Conservation (phyloP, 1,140 invertebrate genomes). For the Panagrolaimus sp. region DNA sequence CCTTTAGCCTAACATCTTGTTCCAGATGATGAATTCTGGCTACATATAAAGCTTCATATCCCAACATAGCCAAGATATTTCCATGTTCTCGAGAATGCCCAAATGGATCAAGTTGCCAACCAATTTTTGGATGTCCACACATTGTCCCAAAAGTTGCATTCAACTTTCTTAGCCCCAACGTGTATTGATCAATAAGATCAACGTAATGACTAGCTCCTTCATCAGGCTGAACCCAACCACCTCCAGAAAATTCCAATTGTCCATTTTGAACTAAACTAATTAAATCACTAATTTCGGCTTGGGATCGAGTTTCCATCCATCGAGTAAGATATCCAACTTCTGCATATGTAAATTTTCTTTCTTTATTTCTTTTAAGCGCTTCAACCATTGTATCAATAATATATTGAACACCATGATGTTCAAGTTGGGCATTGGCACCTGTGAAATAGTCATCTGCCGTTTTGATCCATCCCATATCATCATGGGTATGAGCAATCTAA, state of each 20-base stretch:
- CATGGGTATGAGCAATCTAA: slow-evolving; percentile 8
- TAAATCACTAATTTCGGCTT: slow-evolving; percentile 64
- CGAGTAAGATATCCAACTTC: slow-evolving; percentile 81
- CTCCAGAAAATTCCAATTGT: slow-evolving; percentile 74
- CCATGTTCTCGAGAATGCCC: slow-evolving; percentile 67
- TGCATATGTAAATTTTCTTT: slow-evolving; percentile 39
- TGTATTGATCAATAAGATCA: slow-evolving; percentile 71
- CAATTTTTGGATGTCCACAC: slow-evolving; percentile 65
- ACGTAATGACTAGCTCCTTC: slow-evolving; percentile 22
- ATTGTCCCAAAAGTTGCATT: slow-evolving; percentile 65
- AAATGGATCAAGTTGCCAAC: slow-evolving; percentile 70
- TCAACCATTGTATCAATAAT: slow-evolving; percentile 57
- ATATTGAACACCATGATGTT: slow-evolving; percentile 55
- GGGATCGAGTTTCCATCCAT: slow-evolving; percentile 74
- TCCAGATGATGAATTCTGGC: slow-evolving; percentile 83
- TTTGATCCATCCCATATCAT: background rate
- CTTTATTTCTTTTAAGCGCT: slow-evolving; percentile 47
- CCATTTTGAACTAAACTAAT: slow-evolving; percentile 65
- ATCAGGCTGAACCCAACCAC: slow-evolving; percentile 61
- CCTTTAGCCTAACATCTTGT: slow-evolving; percentile 66
- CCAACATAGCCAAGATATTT: slow-evolving; percentile 63
- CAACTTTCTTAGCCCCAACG: slow-evolving; percentile 74
- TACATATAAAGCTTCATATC: slow-evolving; percentile 77
- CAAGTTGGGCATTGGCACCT: background rate
- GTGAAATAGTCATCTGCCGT: slow-evolving; percentile 13